Evolutionary conservation across 1,140 invertebrate genomes (phyloP), one percentile per base, ranked within the genome.

Genomic region (Calephelis virginiensis): DNA sequence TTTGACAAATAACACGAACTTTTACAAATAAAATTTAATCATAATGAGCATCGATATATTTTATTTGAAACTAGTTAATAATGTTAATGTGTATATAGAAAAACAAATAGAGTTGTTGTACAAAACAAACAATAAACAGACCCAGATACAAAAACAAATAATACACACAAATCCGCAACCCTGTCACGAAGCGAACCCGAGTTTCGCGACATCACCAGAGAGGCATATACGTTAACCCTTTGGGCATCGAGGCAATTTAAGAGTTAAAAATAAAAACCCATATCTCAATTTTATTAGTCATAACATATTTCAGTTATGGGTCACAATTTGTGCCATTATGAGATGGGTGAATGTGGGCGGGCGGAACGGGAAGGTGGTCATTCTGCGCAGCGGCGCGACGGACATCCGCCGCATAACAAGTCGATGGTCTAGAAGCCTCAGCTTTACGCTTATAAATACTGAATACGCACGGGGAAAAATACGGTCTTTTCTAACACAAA

Each of bases 331-430:
- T 72, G 66, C 67, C 66, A 69, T 65, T 66, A 61, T 71, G 66
- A 65, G 61, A 46, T 66, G 62, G 69, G 74, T 71, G 72, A 68
- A 61, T 71, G 63, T 67, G 59, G 64, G 76, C 69, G 80, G 80
- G 75, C 73, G 86, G 85, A 81, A 81, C 78, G 81, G 86, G 86
- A 87, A 87, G 85, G 79, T 83, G 86, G 85, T 90, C 85, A 90
- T 89, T 89, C 85, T 83, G 84, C 77, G 83, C 80, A 84, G 82
- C 83, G 83, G 84, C 80, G 83, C 87, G 82, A 83, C 87, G 87
- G 87, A 90, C 85, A 82, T 90, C 87, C 87, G 86, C 82, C 85
- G 87, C 86, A 89, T 90, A 90, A 90, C 88, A 90, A 90, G 82
- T 88, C 84, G 84, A 86, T 85, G 85, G 80, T 76, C 74, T 76